Evolutionary conservation across 1,140 invertebrate species (phyloP), one percentile per base, ranked within the genome.

Genomic region (Eufriesea mexicana): DNA sequence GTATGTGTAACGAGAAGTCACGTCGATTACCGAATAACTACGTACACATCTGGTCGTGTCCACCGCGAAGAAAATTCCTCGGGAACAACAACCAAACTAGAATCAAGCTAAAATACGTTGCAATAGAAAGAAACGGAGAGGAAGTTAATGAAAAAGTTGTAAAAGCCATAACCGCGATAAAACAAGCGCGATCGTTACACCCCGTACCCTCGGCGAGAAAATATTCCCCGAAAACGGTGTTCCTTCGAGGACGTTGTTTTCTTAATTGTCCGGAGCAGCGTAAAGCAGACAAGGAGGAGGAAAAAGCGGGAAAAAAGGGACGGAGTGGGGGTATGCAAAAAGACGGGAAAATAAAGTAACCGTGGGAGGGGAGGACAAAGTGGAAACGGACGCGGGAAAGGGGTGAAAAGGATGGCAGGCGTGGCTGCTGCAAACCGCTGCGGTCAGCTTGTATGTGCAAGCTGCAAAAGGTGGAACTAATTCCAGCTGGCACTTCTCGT

Each of bases 401-500:
- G 23, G 47, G 5, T n/a, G 23, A 25, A 10, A 51, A 35, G 54
- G 8, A 23, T 14, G 14, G 23, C 12, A 2, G 49, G 23, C n/a
- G 49, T 61, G 54, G 54, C 42, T 18, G 78, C 25, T 66, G 75
- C 67, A 81, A 83, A 80, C 67, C 61, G 71, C 68, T 86, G 68
- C 57, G 83, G 88, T 72, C 64, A 85, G 83, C 64, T 85, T 82
- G 83, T 55, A 79, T 79, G 54, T 54, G 78, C 35, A 59, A 68
- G 62, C 49, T 79, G 83, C 86, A 87, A 62, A 73, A 64, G 80
- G 79, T 83, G 86, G 75, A 87, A 88, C 62, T 88, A 88, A 88
- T 88, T 83, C 79, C 62, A 64, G 62, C 59, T 54, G 74, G 86
- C 82, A 82, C 86, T 88, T 82, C 83, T 82, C 73, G 70, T 82